Evolutionary conservation across 1,140 invertebrate species (phyloP), one percentile per base, ranked within the genome.

Genomic region (Holcopasites calliopsidis): DNA sequence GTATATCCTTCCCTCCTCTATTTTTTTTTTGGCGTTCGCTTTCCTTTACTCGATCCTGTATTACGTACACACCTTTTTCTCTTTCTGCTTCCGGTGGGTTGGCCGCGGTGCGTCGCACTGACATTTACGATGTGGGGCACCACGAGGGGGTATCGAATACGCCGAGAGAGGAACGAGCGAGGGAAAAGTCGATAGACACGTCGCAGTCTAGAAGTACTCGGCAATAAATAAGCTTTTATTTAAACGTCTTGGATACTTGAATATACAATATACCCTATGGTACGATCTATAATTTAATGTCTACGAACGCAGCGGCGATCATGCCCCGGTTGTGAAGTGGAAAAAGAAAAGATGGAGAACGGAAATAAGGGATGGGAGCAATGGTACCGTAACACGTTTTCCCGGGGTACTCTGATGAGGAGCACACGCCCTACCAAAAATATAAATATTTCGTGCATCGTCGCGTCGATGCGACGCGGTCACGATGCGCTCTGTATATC

Each of bases 201-300:
- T n/a, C n/a, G 8, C 13, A 23, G 3, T 2, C 10, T 3, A 21
- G 1, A 13, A 35, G 16, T 72, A 47, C 76, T 87, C 77, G 75
- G 85, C 87, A 88, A 88, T 88, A 88, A 88, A 88, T 88, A 88
- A 88, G 85, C 84, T 87, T 88, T 88, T 88, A 88, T 88, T 88
- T 80, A 87, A 88, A 87, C 85, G 83, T 79, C n/a, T 40, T 81
- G 52, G 68, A 87, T 83, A 85, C 28, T 83, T 83, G 84, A 83
- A 82, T 87, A 86, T 86, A 87, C 84, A 87, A 85, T 82, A 83
- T 77, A 74, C 69, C 64, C 76, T 84, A 85, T 76, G n/a, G 65
- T 80, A 83, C 50, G 38, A 74, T 71, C 77, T 85, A 84, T 62
- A 55, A 69, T 84, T 84, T 71, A 73, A 65, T 71, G 62, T 69